Base-by-base conservation (phyloP, 2,113 vertebrate genomes). In the Aphyosemion australe region DNA sequence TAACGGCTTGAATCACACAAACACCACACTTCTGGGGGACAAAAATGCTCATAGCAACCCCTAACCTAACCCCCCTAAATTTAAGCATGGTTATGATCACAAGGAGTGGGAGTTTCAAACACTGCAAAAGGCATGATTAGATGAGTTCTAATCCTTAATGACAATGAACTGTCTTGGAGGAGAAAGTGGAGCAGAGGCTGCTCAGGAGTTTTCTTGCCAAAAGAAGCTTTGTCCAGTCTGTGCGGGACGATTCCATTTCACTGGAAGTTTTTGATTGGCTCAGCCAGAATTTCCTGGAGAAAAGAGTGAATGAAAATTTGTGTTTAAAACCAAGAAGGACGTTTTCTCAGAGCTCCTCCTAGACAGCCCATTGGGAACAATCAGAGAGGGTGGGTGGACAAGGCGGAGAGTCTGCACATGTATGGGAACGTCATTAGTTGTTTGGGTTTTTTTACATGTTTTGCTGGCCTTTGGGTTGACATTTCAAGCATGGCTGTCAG, bases 131-230 rank as follows among this genome's bases (percentile, higher is more conserved):
- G 85, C 86, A 89, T 88, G 83, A 79, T 75, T 61, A 72, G 57
- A 69, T 69, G 9, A 65, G 62, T 47, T 65, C 18, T 60, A 59
- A 58, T 45, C 54, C 9, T 76, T 41, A 57, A 75, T 69, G 47
- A 73, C 81, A 76, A 84, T 89, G 83, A 72, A 69, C 82, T 88
- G 88, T 90, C 82, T 88, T 79, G 83, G 82, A 89, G 85, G 82
- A 84, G 82, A 78, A 65, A 39, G 42, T 69, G 32, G 49, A 82
- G 60, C 1, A 0, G 41, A 61, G 55, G 12, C 14, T 18, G 12
- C 41, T 19, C 15, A 5, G 58, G 49, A 43, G 5, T 48, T 43
- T n/a, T 19, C 56, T 64, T 34, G 60, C 49, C n/a, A 56, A 76
- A 62, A 80, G n/a, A n/a, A n/a, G n/a, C n/a, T n/a, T n/a, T n/a